A percentile compares a stretch with the other conserved stretches of the same genome.
phyloP scores from a whole-genome alignment of 2,797 vertebrate species.

The Pseudocheirus occidentalis region DNA sequence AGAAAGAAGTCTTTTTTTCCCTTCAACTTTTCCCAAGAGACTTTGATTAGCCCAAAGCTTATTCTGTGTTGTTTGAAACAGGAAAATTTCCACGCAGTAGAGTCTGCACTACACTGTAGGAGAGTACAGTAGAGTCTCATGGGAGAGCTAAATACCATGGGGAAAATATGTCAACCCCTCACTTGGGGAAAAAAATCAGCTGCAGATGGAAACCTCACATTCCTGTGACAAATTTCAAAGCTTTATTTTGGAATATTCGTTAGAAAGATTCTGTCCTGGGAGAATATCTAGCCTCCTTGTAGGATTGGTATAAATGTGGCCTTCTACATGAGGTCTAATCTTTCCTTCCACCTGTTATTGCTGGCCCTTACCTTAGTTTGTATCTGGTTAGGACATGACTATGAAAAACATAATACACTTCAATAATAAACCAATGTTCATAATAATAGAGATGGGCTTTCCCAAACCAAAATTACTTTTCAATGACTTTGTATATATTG shows the following conservation, averaged over 20 bases:
- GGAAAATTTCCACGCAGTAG: slow-evolving; percentile 11
- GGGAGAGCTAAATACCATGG: not conserved
- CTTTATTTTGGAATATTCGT: not conserved
- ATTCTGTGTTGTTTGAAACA: slow-evolving; percentile 37
- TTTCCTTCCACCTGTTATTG: not conserved
- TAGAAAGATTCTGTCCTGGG: not conserved
- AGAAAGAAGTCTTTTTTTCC: slow-evolving; percentile 34
- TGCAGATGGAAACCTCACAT: not conserved
- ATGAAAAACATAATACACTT: not conserved
- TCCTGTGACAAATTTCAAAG: not conserved
- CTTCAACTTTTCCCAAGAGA: slow-evolving; percentile 35
- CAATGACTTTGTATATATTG: not conserved
- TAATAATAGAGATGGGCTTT: not conserved
- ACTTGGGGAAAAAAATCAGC: not conserved
- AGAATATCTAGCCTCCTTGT: not conserved
- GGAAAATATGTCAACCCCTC: slow-evolving; percentile 15
- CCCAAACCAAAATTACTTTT: not conserved
- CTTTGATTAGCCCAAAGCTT: slow-evolving; percentile 46
- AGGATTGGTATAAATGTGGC: not conserved
- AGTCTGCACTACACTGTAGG: too few relatives aligned
- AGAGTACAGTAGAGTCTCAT: not conserved
- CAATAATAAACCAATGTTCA: not conserved
- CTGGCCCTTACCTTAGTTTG: not conserved
- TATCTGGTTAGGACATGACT: not conserved
- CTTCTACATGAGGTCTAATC: not conserved